phyloP scores from a whole-genome alignment of 2,797 vertebrate genomes.

The Scolopax rusticola region DNA sequence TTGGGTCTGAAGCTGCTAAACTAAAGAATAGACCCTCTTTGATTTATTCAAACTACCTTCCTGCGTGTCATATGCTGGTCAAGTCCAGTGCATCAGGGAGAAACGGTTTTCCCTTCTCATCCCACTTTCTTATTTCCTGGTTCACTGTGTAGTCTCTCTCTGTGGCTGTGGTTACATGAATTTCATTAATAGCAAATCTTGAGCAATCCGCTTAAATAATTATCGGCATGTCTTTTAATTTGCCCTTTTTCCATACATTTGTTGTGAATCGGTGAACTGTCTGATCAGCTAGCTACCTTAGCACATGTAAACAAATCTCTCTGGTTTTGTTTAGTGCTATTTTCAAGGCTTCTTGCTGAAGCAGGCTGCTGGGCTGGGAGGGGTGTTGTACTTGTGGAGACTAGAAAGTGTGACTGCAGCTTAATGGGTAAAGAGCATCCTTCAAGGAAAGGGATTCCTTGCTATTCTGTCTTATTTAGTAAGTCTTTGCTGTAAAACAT shows the following conservation, averaged over 20 bases:
- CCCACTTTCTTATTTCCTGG: not conserved
- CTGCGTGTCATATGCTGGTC: not conserved
- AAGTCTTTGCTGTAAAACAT: not conserved
- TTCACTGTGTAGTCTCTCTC: not conserved
- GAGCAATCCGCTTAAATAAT: constrained; percentile 17
- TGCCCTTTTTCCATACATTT: not conserved
- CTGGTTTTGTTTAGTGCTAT: not conserved
- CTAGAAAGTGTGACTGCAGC: not conserved
- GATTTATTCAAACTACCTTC: not conserved
- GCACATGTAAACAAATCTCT: not conserved
- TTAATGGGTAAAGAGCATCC: not conserved
- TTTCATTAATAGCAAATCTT: not conserved
- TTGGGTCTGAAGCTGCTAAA: not conserved
- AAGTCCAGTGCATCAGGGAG: not conserved
- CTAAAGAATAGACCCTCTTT: not conserved
- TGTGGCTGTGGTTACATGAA: not conserved
- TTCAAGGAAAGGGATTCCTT: not conserved
- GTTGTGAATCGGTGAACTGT: not conserved
- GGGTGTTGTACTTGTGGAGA: too few relatives aligned
- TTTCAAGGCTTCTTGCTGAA: not conserved
- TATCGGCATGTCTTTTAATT: not conserved
- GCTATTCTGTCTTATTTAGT: not conserved
- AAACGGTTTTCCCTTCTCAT: not conserved
- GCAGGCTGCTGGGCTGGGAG: not conserved
- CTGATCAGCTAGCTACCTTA: not conserved